Evolutionary conservation across 2,113 vertebrate species (phyloP).

Genomic region (Pangasianodon gigas): DNA sequence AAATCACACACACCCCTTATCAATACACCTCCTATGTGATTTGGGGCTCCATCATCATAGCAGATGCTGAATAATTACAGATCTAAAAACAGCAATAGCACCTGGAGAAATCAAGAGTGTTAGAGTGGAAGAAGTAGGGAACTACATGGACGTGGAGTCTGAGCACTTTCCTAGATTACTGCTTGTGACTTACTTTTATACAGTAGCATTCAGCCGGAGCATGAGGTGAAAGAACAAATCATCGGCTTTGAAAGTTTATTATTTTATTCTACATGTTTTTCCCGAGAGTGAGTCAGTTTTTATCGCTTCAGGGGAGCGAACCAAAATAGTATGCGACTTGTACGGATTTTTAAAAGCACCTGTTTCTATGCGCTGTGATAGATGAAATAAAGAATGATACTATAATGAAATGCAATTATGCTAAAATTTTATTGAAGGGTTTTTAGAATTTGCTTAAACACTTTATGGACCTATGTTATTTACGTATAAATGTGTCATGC

Average conservation of each 20-base stretch:
- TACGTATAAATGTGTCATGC: neutral
- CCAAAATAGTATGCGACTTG: neutral
- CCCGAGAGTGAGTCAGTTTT: neutral
- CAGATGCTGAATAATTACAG: conserved; percentile 55
- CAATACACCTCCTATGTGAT: conserved; percentile 35
- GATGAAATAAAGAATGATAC: neutral
- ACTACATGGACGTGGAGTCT: conserved; percentile 23
- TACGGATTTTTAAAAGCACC: neutral
- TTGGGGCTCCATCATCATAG: conserved; percentile 35
- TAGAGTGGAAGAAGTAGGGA: conserved; percentile 19
- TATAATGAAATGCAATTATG: neutral
- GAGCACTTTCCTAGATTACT: conserved; percentile 14
- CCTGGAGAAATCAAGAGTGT: conserved; percentile 31
- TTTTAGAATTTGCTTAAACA: neutral
- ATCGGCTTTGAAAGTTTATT: neutral
- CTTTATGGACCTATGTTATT: neutral
- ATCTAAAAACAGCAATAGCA: conserved; percentile 46
- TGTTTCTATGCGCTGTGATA: neutral
- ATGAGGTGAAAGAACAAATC: neutral
- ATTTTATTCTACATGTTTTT: neutral
- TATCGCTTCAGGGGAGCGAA: neutral
- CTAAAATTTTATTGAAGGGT: neutral
- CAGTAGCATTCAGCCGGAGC: neutral
- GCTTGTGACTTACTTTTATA: conserved; percentile 1
- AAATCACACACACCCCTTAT: conserved; percentile 33